Percentiles rank a stretch among this genome's conserved stretches.
phyloP scores from a whole-genome alignment of 37 sponge, comb jelly and placozoan genomes.

The Mnemiopsis leidyi region DNA sequence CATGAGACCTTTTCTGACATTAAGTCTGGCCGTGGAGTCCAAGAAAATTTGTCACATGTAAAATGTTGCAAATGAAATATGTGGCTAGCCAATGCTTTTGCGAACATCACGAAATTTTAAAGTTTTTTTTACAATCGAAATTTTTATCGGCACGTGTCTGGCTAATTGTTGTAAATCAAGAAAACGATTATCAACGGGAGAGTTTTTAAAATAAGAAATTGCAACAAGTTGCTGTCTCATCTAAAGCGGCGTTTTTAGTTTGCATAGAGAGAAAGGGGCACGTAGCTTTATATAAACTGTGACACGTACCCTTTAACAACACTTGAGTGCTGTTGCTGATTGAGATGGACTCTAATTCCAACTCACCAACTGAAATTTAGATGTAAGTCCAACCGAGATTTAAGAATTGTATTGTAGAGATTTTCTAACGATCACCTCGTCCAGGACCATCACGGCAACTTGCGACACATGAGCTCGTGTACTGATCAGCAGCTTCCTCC shows the following conservation, averaged over 20 bases:
- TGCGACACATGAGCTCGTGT: constrained; percentile 55
- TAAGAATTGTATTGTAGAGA: too few relatives aligned
- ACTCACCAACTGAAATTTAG: too few relatives aligned
- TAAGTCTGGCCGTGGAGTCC: not conserved
- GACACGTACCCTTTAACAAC: too few relatives aligned
- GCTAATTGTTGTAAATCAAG: not conserved
- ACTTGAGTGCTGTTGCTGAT: too few relatives aligned
- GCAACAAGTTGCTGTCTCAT: too few relatives aligned
- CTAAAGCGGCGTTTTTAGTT: too few relatives aligned
- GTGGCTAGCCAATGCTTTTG: not conserved
- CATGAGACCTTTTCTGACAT: not conserved
- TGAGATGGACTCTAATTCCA: too few relatives aligned
- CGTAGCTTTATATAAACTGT: too few relatives aligned
- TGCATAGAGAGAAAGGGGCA: too few relatives aligned
- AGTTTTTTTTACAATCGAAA: not conserved
- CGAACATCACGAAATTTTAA: not conserved
- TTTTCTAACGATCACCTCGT: not conserved
- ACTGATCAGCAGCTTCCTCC: constrained; percentile 16
- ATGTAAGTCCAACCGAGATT: too few relatives aligned
- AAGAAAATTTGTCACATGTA: not conserved
- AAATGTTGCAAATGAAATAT: not conserved
- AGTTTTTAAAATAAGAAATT: not conserved
- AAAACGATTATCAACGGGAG: not conserved
- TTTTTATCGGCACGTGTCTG: not conserved
- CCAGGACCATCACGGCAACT: constrained; percentile 36